These are phyloP conservation scores for Aphaenogaster rudis DNA, from an alignment of 1,140 invertebrate species.

Conservation along the genomic window DNA sequence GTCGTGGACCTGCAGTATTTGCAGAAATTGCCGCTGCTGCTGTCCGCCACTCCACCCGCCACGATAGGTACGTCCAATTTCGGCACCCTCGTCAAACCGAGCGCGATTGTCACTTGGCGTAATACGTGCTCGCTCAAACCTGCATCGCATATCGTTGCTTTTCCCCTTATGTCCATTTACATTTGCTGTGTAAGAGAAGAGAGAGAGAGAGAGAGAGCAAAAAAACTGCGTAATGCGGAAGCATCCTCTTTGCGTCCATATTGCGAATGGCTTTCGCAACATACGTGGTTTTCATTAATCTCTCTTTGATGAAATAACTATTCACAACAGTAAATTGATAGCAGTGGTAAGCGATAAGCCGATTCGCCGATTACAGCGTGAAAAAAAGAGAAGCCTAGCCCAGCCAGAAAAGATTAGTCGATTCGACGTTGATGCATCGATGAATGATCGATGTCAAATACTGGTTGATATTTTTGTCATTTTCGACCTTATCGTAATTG, in stretches of 20 bases:
- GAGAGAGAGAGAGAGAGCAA: background rate
- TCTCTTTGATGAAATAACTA: background rate
- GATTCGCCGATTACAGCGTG: background rate
- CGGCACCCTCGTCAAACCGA: background rate
- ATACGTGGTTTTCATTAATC: background rate
- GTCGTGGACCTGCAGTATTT: conserved; percentile 89
- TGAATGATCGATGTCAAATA: no score
- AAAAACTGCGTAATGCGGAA: conserved; percentile 8
- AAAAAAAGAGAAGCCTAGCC: background rate
- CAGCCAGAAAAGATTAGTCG: no score
- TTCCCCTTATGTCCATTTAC: conserved; percentile 14
- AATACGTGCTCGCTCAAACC: background rate
- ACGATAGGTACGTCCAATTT: conserved; percentile 86
- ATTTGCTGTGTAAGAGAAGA: background rate
- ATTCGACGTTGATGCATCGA: no score
- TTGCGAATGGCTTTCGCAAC: background rate
- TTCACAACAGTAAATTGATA: background rate
- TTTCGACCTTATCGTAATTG: no score
- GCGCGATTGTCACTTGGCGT: conserved; percentile 28
- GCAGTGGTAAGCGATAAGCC: background rate
- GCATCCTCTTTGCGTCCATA: background rate
- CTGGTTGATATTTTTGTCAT: no score
- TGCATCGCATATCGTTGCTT: conserved; percentile 24
- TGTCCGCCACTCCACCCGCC: conserved; percentile 86
- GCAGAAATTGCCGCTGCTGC: conserved; percentile 87